Base-by-base conservation (phyloP, 2,113 vertebrate genomes). In the Percopsis transmontana region DNA sequence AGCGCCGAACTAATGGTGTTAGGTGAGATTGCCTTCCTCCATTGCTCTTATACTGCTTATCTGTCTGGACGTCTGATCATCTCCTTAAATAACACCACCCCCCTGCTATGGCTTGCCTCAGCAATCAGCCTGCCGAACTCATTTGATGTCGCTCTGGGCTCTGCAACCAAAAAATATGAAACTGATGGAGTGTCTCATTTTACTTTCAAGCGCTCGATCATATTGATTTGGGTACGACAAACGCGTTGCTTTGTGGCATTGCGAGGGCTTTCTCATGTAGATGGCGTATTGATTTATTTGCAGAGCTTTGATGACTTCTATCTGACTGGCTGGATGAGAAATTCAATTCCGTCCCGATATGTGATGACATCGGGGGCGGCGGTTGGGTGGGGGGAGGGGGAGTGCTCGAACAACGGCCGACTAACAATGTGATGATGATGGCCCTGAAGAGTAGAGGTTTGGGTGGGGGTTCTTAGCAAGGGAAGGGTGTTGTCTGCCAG, bases 1-100 rank as follows among this genome's bases (percentile, higher is more conserved):
- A 94, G 92, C 61, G 95, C 96, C 41, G 94, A 97, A 72, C 94
- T 98, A 85, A 93, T 92, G 78, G 96, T 99, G 79, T 75, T 97
- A 82, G 97, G 97, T 99, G 94, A 94, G 95, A 81, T 74, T 68
- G 62, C 64, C 63, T 80, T 40, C 69, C 33, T 66, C 50, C 18
- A 21, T 63, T 77, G 74, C 79, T 82, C 79, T 85, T 70, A 74
- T 81, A 47, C 72, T 65, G 24, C 63, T 79, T 81, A 72, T 82
- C 55, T 82, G 56, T 70, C 12, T 58, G 10, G 63, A 70, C n/a
- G 20, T 82, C 82, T 84, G 79, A 81, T 88, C 80, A 71, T 77
- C 63, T 72, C 48, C 72, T 68, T 16, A 87, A 62, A 84, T 85
- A 53, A 78, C 76, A 71, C 12, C 66, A 68, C 24, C 71, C 75